Evolutionary conservation across 1,140 invertebrate genomes (phyloP).

Genomic region (Arctopsyche grandis): DNA sequence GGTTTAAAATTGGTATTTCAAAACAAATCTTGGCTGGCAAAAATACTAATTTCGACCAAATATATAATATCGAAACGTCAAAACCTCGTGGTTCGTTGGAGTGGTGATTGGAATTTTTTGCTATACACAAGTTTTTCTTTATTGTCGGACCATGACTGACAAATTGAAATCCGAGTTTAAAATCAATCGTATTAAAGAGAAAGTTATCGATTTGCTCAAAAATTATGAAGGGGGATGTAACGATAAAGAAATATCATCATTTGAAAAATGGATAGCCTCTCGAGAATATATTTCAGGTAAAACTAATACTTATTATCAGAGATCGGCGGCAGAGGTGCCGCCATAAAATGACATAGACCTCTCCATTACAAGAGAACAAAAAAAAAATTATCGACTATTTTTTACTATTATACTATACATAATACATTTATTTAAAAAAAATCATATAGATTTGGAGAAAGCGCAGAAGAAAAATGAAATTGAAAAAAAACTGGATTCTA

Average conservation of each 20-base stretch:
- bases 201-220: constrained; percentile 25
- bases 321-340: too few relatives aligned
- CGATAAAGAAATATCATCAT: constrained; percentile 12
- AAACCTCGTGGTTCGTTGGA: not conserved
- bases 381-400: too few relatives aligned
- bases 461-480: constrained; percentile 56
- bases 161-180: not conserved
- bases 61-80: not conserved
- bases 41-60: too few relatives aligned
- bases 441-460: constrained; percentile 60
- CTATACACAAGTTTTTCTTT: not conserved
- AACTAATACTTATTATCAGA: too few relatives aligned
- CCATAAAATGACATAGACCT: too few relatives aligned
- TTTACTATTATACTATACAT: too few relatives aligned
- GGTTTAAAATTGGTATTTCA: too few relatives aligned
- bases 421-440: constrained; percentile 12
- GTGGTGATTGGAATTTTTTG: not conserved
- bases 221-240: constrained; percentile 18
- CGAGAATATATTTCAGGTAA: constrained; percentile 42
- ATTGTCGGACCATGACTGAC: not conserved
- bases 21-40: too few relatives aligned
- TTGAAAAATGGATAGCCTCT: constrained; percentile 45
- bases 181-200: constrained; percentile 21
- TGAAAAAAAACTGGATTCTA: constrained; percentile 62
- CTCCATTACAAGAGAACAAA: too few relatives aligned